Evolutionary conservation across 2,888 invertebrate species (phyloP), one percentile per base, ranked within the genome.

Genomic region (Frankliniella fusca): DNA sequence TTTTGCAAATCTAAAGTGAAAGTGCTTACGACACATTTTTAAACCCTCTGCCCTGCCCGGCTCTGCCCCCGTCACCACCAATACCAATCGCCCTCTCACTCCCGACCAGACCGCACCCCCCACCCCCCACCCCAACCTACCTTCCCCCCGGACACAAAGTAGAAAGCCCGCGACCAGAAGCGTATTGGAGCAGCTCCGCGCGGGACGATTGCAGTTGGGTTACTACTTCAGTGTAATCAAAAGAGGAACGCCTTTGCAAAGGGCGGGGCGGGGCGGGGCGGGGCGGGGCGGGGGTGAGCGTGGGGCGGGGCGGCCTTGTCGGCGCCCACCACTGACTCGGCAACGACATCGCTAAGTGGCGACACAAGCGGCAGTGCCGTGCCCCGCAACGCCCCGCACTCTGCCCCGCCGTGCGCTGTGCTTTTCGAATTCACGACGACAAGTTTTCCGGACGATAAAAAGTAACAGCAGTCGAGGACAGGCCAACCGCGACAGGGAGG

Each of bases 201-300:
- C 8, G 54, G 50, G 10, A 50, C 50, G 50, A n/a, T n/a, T n/a
- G n/a, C n/a, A 54, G 54, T 54, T 54, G 54, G 54, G 20, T 54
- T 70, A 23, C 70, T 76, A 27, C 70, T 76, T 76, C 27, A 27
- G 70, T 38, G 38, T 27, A 23, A 76, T 76, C 70, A 76, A 76
- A 76, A 70, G 65, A 65, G 23, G 23, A 70, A 23, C 70, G 70
- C 23, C 50, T 50, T 9, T 15, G 50, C 50, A 11, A 50, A 54
- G 54, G 54, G 8, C 1, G 54, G 15, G 54, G 15, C 54, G 54
- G 54, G 54, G 54, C 18, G 54, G 54, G 61, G 61, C 61, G 61
- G 15, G 61, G 61, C 61, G 61, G 20, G 7, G 61, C 61, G 61
- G 61, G n/a, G n/a, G n/a, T n/a, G n/a, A n/a, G n/a, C 50, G 61